Evolutionary conservation across 2,797 vertebrate genomes (phyloP), one percentile per base, ranked within the genome.

Genomic region (Lepidocolaptes lacrymiger): DNA sequence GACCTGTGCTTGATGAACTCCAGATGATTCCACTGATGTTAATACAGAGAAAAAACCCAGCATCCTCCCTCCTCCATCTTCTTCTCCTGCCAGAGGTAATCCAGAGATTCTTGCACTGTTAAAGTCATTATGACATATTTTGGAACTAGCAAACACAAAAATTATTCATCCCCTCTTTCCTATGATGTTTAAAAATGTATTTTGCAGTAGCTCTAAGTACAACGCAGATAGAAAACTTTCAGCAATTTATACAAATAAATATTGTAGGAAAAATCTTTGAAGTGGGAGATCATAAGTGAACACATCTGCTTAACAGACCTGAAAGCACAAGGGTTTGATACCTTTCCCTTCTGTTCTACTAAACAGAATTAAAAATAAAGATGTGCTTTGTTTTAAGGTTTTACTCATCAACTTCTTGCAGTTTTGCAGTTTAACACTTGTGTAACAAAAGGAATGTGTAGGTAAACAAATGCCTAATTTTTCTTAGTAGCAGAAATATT

Each of bases 81-180:
- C 27, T 80, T 73, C 46, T 51, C 58, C 52, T 94, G 90, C 76
- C 88, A 86, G 85, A 88, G 63, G 95, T 95, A 96, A 96, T 90
- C 91, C 95, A 95, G 88, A 96, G 94, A 97, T 90, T 82, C 71
- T 88, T 85, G 41, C 52, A 48, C 95, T 96, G 95, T 69, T 95
- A 96, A 96, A 97, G 55, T 74, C 77, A 94, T 97, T 91, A 96
- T 76, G 85, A 88, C 85, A 86, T 84, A 88, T 73, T 96, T 93
- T 96, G 94, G 91, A 96, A 56, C 44, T 7, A 91, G 63, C 20
- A 51, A 90, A 82, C 91, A 71, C 46, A 83, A 96, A 95, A 93
- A 88, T 90, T 83, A 93, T 90, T 96, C 77, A 90, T 92, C 91
- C 88, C 49, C 23, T 89, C 71, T 96, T 97, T 96, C 88, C 83